These are phyloP conservation scores for Drosophila antonietae DNA, from an alignment of 2,888 invertebrate genomes.

Conservation along the genomic window DNA sequence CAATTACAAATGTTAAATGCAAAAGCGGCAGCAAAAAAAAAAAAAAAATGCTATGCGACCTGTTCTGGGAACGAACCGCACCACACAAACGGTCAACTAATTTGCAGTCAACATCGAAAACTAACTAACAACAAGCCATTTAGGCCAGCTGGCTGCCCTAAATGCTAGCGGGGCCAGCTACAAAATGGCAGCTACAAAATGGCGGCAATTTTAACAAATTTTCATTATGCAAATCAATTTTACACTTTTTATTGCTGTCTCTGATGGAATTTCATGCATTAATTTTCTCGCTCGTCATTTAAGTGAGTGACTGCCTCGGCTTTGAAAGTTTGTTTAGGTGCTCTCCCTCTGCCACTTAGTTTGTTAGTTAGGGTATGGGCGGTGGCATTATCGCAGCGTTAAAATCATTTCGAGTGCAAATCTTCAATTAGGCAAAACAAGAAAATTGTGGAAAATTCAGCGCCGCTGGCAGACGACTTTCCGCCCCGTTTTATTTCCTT, in stretches of 20 bases:
- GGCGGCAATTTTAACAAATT: slow-evolving; percentile 67
- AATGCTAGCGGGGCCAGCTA: neutral
- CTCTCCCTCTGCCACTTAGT: neutral
- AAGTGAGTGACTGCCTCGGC: slow-evolving; percentile 43
- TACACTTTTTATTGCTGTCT: slow-evolving; percentile 64
- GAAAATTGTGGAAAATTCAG: slow-evolving; percentile 42
- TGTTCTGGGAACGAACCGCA: slow-evolving; percentile 39
- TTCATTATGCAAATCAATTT: slow-evolving; percentile 80
- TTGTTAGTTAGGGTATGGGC: slow-evolving; percentile 23
- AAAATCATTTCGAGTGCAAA: slow-evolving; percentile 75
- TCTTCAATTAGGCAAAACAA: slow-evolving; percentile 69
- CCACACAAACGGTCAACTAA: slow-evolving; percentile 45
- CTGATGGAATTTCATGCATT: slow-evolving; percentile 60
- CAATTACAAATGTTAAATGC: slow-evolving; percentile 68
- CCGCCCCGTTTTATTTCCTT: neutral
- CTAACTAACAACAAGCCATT: slow-evolving; percentile 65
- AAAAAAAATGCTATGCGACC: slow-evolving; percentile 52
- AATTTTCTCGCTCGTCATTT: slow-evolving; percentile 50
- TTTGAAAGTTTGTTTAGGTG: slow-evolving; percentile 56
- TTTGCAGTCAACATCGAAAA: slow-evolving; percentile 62
- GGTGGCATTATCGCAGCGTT: slow-evolving; percentile 45
- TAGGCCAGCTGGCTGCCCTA: slow-evolving; percentile 28
- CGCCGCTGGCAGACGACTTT: slow-evolving; percentile 28
- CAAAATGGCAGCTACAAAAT: slow-evolving; percentile 17
- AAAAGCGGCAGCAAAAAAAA: slow-evolving; percentile 61